These are phyloP conservation scores for Crotalus helleri DNA, from an alignment of 2,113 vertebrate genomes.

Conservation along the genomic window DNA sequence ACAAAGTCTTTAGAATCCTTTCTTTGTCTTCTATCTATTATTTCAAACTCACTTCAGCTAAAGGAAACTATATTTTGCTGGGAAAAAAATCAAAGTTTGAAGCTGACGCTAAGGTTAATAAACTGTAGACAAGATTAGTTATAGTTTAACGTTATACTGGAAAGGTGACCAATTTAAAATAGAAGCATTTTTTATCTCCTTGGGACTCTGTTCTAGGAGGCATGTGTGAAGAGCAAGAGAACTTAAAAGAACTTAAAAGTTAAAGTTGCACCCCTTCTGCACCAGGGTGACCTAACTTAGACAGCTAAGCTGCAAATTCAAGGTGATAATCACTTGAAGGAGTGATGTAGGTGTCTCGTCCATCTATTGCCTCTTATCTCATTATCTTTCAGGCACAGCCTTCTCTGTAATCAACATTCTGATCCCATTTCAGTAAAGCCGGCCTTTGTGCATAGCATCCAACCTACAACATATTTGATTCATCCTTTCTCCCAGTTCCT, in stretches of 20 bases:
- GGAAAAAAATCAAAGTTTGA: background rate
- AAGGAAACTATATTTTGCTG: background rate
- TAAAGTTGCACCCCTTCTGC: background rate
- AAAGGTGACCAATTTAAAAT: background rate
- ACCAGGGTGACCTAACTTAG: background rate
- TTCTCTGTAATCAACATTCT: no score
- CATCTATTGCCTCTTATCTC: no score
- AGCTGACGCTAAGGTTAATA: background rate
- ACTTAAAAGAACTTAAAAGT: background rate
- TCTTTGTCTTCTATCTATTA: no score
- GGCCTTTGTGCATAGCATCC: no score
- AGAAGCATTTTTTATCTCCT: background rate
- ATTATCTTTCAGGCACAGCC: no score
- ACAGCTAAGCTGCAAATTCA: background rate
- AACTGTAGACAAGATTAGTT: background rate
- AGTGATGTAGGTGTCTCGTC: background rate
- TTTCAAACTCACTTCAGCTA: background rate
- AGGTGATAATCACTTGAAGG: background rate
- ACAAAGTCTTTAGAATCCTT: no score
- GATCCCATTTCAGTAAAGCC: no score
- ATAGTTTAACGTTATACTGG: background rate
- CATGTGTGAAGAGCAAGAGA: background rate
- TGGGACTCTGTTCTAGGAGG: background rate
- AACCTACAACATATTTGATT: background rate
- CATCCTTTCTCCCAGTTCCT: background rate